These are phyloP conservation scores for Bos taurus DNA, from an alignment of 2,113 vertebrate genomes.

Conservation along the genomic window ARS-UCD2.0 NC_037341.1:73718501-73719000, in stretches of 20 bases:
- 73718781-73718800: not conserved
- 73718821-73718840: not conserved
- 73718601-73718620: not conserved
- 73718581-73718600: not conserved
- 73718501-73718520: not conserved
- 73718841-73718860: not conserved
- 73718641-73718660: not conserved
- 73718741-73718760: not conserved
- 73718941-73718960: not conserved
- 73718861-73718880: not conserved
- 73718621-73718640: not conserved
- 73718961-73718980: not conserved
- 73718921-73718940: not conserved
- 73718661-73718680: not conserved
- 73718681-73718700: not conserved
- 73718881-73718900: not conserved
- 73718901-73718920: not conserved
- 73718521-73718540: not conserved
- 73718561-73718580: not conserved
- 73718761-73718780: not conserved
- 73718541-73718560: not conserved
- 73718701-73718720: not conserved
- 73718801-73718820: not conserved
- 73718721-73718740: not conserved
- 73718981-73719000: not conserved